These are phyloP conservation scores for Lates japonicus DNA, from an alignment of 2,797 vertebrate species.

Conservation along the genomic window DNA sequence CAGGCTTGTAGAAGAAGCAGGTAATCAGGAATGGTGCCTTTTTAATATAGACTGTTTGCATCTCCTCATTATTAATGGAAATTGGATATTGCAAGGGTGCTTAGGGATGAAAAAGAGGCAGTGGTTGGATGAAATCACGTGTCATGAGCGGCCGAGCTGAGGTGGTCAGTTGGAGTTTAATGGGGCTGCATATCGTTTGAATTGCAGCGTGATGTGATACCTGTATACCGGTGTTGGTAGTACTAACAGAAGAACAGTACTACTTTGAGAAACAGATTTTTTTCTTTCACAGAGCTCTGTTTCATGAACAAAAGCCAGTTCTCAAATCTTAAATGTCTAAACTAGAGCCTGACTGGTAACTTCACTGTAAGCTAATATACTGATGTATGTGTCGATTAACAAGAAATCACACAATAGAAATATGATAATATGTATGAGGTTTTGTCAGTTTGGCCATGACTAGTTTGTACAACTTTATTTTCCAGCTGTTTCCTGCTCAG, in stretches of 20 bases:
- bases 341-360: not conserved
- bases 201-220: not conserved
- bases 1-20: slow-evolving; percentile 74
- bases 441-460: not conserved
- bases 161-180: slow-evolving; percentile 3
- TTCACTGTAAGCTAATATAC: not conserved
- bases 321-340: not conserved
- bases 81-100: slow-evolving; percentile 49
- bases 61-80: slow-evolving; percentile 68
- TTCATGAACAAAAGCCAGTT: not conserved
- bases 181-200: slow-evolving; percentile 2
- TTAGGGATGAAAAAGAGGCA: slow-evolving; percentile 45
- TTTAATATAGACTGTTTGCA: slow-evolving; percentile 76
- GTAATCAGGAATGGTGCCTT: slow-evolving; percentile 72
- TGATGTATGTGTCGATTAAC: not conserved
- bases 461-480: not conserved
- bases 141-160: slow-evolving; percentile 26
- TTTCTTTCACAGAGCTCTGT: not conserved
- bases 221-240: not conserved
- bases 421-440: not conserved
- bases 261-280: slow-evolving; percentile 4
- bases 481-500: not conserved
- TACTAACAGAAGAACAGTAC: slow-evolving; percentile 1
- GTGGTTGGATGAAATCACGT: slow-evolving; percentile 21
- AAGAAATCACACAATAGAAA: not conserved